Conservation (phyloP, 2,797 vertebrate species). For the Acridotheres tristis region DNA sequence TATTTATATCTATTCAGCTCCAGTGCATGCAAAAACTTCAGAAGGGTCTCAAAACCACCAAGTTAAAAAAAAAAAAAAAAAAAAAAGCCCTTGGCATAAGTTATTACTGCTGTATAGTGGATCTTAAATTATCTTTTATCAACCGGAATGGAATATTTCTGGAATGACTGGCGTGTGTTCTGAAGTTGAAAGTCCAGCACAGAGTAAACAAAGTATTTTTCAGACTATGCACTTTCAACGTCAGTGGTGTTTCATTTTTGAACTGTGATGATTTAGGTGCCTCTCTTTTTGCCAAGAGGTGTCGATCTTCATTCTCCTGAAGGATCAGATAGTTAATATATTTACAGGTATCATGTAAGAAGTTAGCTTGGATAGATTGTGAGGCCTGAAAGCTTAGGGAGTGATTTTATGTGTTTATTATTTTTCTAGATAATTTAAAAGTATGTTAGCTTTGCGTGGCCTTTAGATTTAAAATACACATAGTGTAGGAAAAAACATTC, state of each 20-base stretch:
- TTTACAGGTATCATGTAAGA: not conserved
- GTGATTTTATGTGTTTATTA: not conserved
- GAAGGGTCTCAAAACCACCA: not conserved
- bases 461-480: not conserved
- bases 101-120: not conserved
- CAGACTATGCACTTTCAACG: not conserved
- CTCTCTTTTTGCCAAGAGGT: not conserved
- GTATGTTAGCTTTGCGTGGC: not conserved
- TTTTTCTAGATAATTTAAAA: not conserved
- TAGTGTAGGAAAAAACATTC: not conserved
- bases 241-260: not conserved
- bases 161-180: not conserved
- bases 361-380: not conserved
- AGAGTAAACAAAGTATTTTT: slow-evolving; percentile 47
- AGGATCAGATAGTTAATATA: not conserved
- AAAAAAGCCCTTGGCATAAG: not conserved
- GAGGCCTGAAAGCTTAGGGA: not conserved
- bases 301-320: not conserved
- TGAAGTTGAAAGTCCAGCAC: slow-evolving; percentile 48
- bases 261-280: not conserved
- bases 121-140: not conserved
- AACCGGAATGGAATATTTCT: slow-evolving; percentile 11
- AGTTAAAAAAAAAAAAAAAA: not conserved
- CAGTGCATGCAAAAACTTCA: not conserved
- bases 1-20: not conserved